Base-by-base conservation (phyloP, 1,140 invertebrate genomes). In the Musca vetustissima region DNA sequence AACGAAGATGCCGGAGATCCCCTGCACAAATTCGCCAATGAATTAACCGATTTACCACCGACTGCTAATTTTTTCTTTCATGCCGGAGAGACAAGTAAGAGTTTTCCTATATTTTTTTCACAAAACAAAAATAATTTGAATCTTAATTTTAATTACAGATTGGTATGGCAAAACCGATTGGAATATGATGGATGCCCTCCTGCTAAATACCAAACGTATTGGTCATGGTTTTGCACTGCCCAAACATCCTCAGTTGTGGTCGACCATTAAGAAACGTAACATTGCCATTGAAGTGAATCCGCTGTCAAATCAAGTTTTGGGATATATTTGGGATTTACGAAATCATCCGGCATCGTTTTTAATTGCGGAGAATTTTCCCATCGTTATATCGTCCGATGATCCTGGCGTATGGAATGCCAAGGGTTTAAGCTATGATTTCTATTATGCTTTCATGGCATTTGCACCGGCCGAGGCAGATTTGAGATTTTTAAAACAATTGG, bases 231-330 rank as follows among this genome's bases (percentile, higher is more conserved):
- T 87, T 73, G 92, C 92, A 3, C 71, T 95, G 13, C 73, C 85
- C 0, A 94, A 93, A 74, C 94, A 96, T 82, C 93, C 93, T 0
- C 72, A 85, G 13, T 73, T 93, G 0, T 79, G 90, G 78, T 76
- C 89, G 9, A 82, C 89, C 4, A 87, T 88, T 0, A 88, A 86
- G 69, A 83, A 89, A 57, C 85, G 85, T 53, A 81, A 87, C 25
- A 93, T 95, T 69, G 89, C 91, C 14, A 80, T 95, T 19, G 94
- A 96, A 85, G 84, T 95, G 0, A 93, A 91, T 80, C 93, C 93
- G 0, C 87, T 96, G 59, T 92, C 90, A 0, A 92, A 91, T 77
- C 86, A 92, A 86, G 88, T 93, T 0, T 77, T 96, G 32, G 87
- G 86, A 67, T 83, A 94, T 3, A 88, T 94, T 0, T 83, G 86